phyloP scores from a whole-genome alignment of 2,797 vertebrate genomes.

The Pogoniulus pusillus region DNA sequence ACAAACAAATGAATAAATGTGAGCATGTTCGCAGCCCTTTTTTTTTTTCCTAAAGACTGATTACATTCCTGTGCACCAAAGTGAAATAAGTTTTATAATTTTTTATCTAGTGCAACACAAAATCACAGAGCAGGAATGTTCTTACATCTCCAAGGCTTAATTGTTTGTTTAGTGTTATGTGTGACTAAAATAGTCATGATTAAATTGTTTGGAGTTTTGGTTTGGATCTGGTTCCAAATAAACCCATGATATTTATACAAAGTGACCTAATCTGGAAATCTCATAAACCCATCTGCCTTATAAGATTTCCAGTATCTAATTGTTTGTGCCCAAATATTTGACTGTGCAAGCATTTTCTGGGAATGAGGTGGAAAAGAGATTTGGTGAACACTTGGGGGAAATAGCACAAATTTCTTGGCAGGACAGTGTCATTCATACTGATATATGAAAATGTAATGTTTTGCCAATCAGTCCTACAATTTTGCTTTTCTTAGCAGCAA shows the following conservation, averaged over 20 bases:
- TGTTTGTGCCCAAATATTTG: conserved; percentile 1
- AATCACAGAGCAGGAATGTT: neutral
- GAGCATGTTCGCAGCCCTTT: neutral
- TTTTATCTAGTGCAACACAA: neutral
- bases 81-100: neutral
- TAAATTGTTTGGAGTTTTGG: conserved; percentile 48
- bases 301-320: neutral
- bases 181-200: conserved; percentile 36
- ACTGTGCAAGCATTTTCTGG: neutral
- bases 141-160: conserved; percentile 1
- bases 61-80: neutral
- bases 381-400: neutral
- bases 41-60: neutral
- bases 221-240: conserved; percentile 14
- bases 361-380: neutral
- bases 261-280: conserved; percentile 3
- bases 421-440: neutral
- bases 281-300: neutral
- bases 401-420: neutral
- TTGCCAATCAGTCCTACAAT: neutral
- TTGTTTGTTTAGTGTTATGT: conserved; percentile 20
- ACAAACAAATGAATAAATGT: neutral
- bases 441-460: neutral
- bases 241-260: conserved; percentile 45
- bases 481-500: neutral